Evolutionary conservation across 2,113 vertebrate genomes (phyloP), one percentile per base, ranked within the genome.

Genomic region (Nannobrachium achirus): DNA sequence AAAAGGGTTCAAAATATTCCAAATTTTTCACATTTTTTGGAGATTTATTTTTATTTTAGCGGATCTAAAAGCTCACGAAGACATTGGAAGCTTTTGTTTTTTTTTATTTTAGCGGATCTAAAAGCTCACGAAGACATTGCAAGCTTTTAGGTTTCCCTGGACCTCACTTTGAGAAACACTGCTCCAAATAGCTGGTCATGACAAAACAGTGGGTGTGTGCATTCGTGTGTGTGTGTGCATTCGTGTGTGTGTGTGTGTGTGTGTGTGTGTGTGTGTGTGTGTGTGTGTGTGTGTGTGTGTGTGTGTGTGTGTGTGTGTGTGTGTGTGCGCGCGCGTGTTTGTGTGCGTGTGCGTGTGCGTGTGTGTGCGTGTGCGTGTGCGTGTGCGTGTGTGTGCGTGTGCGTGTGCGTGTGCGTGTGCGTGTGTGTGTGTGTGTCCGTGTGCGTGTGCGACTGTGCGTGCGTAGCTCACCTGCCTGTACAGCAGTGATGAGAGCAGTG

Each of bases 401-500:
- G 55, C 38, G 40, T 60, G 41, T 60, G 58, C 19, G 6, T 3
- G 4, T 19, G n/a, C 19, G 16, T 60, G 14, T 73, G 9, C 25
- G 44, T 40, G 55, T 51, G 46, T 60, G 8, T 50, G 11, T 39
- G 3, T 66, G 49, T 59, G 11, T 46, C 0, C 38, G 18, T 51
- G 5, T 19, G 1, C 46, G 25, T 53, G 51, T 56, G 61, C n/a
- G 57, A 46, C n/a, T 10, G 16, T 42, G 52, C 38, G 50, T 39
- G 13, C 40, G 48, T 53, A 49, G 14, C 40, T 73, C 92, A 99
- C 97, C 98, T 92, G 98, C 98, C 90, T 99, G 98, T 0, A 93
- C 92, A 4, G 98, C 97, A 4, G 93, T 97, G 88, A 97, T 98
- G 2, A 99, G 94, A 61, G 98, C 95, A 0, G 97, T 98, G 89